A percentile compares a stretch with the other conserved stretches of the same genome.
Evolutionary conservation across 92 coral and sea anemone genomes (phyloP).

Genomic region (Diadumene lineata): DNA sequence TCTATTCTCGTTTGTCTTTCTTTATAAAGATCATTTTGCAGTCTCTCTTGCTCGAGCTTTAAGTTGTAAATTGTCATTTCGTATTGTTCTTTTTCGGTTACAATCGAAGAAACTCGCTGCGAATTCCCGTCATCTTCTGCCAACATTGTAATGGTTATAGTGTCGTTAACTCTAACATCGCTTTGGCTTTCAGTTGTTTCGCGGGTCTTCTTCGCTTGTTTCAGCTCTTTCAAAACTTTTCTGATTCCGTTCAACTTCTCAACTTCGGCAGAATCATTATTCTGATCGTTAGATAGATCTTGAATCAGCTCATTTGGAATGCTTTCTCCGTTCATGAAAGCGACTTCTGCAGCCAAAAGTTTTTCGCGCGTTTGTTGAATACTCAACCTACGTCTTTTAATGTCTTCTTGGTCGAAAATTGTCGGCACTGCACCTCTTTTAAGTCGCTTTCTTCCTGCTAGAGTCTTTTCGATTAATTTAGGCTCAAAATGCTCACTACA

Average conservation of each 20-base stretch:
- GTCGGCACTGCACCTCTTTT: conserved; percentile 38
- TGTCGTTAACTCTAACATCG: background rate
- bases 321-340: conserved; percentile 2
- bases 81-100: background rate
- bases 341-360: conserved; percentile 6
- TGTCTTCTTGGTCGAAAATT: conserved; percentile 16
- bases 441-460: conserved; percentile 24
- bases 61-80: conserved; percentile 3
- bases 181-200: background rate
- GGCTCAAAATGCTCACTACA: conserved; percentile 35
- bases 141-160: background rate
- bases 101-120: background rate
- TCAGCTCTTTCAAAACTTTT: conserved; percentile 28
- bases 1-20: conserved; percentile 1
- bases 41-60: background rate
- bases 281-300: background rate
- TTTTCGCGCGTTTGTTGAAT: background rate
- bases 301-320: background rate
- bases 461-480: conserved; percentile 20
- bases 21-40: background rate
- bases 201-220: conserved; percentile 31
- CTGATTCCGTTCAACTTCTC: conserved; percentile 20
- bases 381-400: background rate
- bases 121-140: no score
- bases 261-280: background rate